phyloP scores from a whole-genome alignment of 2,888 invertebrate species.

The Acrobasis consociella region DNA sequence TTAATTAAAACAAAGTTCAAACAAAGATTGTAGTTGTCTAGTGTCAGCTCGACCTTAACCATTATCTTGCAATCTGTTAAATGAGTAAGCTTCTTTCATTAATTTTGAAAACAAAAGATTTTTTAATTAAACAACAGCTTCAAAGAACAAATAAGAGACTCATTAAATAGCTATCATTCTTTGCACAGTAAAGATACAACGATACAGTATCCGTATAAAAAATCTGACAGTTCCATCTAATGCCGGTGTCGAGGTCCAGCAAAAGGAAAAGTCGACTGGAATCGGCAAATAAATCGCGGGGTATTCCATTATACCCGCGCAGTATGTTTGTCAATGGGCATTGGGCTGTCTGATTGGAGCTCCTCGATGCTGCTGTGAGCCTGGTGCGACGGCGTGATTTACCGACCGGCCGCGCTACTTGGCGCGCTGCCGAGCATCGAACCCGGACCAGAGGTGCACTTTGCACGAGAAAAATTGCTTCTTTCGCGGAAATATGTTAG shows the following conservation, averaged over 20 bases:
- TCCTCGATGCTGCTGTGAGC: constrained; percentile 63
- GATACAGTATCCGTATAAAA: neutral
- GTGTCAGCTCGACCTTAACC: neutral
- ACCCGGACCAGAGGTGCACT: constrained; percentile 59
- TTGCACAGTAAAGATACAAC: neutral
- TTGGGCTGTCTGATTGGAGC: constrained; percentile 75
- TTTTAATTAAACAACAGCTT: neutral
- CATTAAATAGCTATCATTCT: neutral
- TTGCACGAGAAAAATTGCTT: constrained; percentile 65
- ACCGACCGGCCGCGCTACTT: constrained; percentile 66
- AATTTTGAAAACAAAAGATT: neutral
- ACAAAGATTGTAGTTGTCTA: neutral
- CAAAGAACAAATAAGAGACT: no score
- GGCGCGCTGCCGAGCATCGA: constrained; percentile 69
- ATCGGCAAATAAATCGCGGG: constrained; percentile 58
- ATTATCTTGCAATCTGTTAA: neutral
- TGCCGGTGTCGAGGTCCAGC: neutral
- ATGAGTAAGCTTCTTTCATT: neutral
- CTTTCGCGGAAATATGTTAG: constrained; percentile 44
- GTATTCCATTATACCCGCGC: constrained; percentile 69
- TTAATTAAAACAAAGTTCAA: neutral
- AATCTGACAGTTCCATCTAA: constrained; percentile 7
- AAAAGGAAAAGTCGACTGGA: constrained; percentile 26
- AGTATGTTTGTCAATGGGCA: constrained; percentile 80
- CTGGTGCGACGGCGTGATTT: constrained; percentile 53